phyloP scores from a whole-genome alignment of 2,888 invertebrate species.

The Furcula furcula region DNA sequence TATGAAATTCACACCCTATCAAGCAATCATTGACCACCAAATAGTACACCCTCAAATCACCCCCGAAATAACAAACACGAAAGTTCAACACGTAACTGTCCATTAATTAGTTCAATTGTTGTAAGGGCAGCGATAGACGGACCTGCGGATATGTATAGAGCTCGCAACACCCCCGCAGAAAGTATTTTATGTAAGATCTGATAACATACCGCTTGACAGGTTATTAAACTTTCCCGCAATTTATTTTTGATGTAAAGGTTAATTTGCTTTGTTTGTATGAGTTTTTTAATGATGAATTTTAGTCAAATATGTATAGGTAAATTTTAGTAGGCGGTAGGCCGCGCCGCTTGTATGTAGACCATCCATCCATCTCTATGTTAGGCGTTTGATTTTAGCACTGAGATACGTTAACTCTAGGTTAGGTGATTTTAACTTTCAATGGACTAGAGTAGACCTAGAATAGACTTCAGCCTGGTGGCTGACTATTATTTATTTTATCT shows the following conservation, averaged over 20 bases:
- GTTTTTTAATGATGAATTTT: too few species aligned
- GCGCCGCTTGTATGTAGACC: too few species aligned
- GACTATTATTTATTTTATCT: too few species aligned
- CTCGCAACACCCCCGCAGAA: conserved; percentile 28
- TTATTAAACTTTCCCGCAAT: conserved; percentile 26
- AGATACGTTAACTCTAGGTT: too few species aligned
- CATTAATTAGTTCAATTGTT: conserved; percentile 74
- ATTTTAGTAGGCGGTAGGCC: too few species aligned
- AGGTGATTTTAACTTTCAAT: too few species aligned
- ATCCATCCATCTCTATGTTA: too few species aligned
- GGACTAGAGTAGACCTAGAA: too few species aligned
- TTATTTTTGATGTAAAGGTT: conserved; percentile 31
- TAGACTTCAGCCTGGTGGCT: too few species aligned
- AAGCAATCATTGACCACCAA: conserved; percentile 16
- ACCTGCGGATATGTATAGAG: conserved; percentile 44
- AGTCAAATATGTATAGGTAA: too few species aligned
- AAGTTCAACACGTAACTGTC: conserved; percentile 42
- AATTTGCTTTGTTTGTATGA: conserved; percentile 14
- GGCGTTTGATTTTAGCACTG: too few species aligned
- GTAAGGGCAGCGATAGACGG: conserved; percentile 35
- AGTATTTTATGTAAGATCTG: conserved; percentile 26
- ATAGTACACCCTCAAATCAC: conserved; percentile 28
- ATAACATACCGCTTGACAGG: conserved; percentile 27
- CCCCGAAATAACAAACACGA: conserved; percentile 43
- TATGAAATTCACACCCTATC: conserved; percentile 11